Conservation (phyloP, 1,140 invertebrate species). For the Himalopsyche phryganea region DNA sequence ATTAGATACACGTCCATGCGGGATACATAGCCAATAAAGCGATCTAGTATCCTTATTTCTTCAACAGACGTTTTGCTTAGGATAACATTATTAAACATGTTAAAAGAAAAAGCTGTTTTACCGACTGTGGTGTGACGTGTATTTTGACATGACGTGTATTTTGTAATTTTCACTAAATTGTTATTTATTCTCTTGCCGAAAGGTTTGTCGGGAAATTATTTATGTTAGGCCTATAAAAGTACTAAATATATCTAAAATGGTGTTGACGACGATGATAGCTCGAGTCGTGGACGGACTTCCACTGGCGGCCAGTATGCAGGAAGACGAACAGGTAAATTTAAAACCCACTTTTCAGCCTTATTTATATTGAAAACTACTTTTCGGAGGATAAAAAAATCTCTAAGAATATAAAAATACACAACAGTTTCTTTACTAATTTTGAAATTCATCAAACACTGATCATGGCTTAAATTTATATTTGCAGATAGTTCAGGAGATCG, state of each 20-base stretch:
- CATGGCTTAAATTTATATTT: too few species aligned
- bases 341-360: constrained; percentile 24
- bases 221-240: constrained; percentile 4
- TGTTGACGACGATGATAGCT: constrained; percentile 95
- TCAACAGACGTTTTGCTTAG: too few species aligned
- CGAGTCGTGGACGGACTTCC: constrained; percentile 92
- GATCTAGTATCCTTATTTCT: too few species aligned
- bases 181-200: constrained; percentile 5
- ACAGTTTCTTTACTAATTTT: too few species aligned
- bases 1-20: too few species aligned
- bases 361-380: neutral
- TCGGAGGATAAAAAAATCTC: too few species aligned
- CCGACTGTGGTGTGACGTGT: constrained; percentile 20
- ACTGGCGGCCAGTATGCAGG: constrained; percentile 94
- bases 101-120: constrained; percentile 10
- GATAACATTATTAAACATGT: too few species aligned
- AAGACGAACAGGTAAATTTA: constrained; percentile 86
- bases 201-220: neutral
- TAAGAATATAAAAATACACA: too few species aligned
- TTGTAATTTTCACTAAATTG: neutral
- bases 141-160: constrained; percentile 25
- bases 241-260: constrained; percentile 63
- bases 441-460: too few species aligned
- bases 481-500: too few species aligned
- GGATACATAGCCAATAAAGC: too few species aligned